A percentile compares a stretch with the other conserved stretches of the same genome.
Conservation (phyloP, 2,888 invertebrate species). For the Taenaris catops region DNA sequence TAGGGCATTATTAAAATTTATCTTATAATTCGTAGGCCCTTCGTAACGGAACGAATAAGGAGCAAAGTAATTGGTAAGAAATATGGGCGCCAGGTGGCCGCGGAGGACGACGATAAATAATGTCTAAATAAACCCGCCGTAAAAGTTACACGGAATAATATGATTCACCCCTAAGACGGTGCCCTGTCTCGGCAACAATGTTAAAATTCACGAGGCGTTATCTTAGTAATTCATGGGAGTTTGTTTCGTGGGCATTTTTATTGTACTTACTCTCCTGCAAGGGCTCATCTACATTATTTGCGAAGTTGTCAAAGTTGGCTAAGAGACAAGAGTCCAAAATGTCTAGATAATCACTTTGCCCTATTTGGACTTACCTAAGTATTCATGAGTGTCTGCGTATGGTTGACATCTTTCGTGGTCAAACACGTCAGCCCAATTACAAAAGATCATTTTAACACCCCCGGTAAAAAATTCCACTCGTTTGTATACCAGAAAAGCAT, state of each 20-base stretch:
- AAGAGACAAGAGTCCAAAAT: too few relatives aligned
- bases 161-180: conserved; percentile 30
- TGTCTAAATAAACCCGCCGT: conserved; percentile 35
- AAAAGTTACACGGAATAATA: conserved; percentile 40
- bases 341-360: too few relatives aligned
- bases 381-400: too few relatives aligned
- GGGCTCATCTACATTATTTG: too few relatives aligned
- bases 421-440: too few relatives aligned
- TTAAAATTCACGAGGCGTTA: conserved; percentile 40
- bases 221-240: conserved; percentile 37
- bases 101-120: conserved; percentile 38
- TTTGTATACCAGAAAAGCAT: too few relatives aligned
- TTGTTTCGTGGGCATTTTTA: conserved; percentile 17
- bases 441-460: too few relatives aligned
- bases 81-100: conserved; percentile 41
- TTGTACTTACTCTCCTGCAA: conserved; percentile 1
- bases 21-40: conserved; percentile 31
- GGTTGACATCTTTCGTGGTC: too few relatives aligned
- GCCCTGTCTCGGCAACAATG: conserved; percentile 24
- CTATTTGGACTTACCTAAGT: too few relatives aligned
- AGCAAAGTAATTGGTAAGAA: conserved; percentile 40
- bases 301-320: too few relatives aligned
- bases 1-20: conserved; percentile 33
- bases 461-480: too few relatives aligned
- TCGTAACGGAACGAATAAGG: conserved; percentile 31